Evolutionary conservation across 2,888 invertebrate species (phyloP), one percentile per base, ranked within the genome.

Genomic region (Diadromus collaris): DNA sequence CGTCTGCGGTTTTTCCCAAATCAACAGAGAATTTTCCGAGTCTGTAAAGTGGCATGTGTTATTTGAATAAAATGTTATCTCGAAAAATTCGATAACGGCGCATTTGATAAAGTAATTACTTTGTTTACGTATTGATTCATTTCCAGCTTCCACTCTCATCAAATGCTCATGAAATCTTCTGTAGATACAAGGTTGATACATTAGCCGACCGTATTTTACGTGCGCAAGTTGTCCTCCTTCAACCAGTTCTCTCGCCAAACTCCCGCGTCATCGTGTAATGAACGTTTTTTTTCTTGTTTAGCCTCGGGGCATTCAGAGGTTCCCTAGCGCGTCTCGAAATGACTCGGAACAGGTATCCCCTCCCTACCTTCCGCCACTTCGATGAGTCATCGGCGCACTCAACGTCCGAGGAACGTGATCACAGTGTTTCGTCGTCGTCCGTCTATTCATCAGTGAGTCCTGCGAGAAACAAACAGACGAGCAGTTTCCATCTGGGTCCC

Each of bases 361-460:
- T 56, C 44, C 54, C 19, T 56, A 24, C 24, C 27, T 21, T 69
- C n/a, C 56, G n/a, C 60, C 19, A 60, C 10, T 29, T 29, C 56
- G 63, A 29, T 44, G 69, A 58, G 29, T 58, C 69, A 60, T 60
- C 21, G 46, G 4, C 6, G 58, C 58, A 60, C 56, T 56, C 29
- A 41, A 44, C 46, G 3, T 32, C 27, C 46, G 29, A 60, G 21
- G 21, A 60, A 58, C 44, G 21, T 44, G 24, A 58, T 13, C 41
- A 29, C 68, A 69, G 46, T 69, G 19, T 21, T 13, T 69, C 60
- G 34, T n/a, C 34, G 46, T 46, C 32, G 16, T 58, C n/a, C 69
- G 21, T 46, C 58, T 44, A 46, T 21, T 44, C 32, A 32, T 16
- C 46, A n/a, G n/a, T 46, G 32, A 29, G 32, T 19, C 46, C 46